Base-by-base conservation (phyloP, 1,140 invertebrate species). In the Pseudomyrmex cubaensis region DNA sequence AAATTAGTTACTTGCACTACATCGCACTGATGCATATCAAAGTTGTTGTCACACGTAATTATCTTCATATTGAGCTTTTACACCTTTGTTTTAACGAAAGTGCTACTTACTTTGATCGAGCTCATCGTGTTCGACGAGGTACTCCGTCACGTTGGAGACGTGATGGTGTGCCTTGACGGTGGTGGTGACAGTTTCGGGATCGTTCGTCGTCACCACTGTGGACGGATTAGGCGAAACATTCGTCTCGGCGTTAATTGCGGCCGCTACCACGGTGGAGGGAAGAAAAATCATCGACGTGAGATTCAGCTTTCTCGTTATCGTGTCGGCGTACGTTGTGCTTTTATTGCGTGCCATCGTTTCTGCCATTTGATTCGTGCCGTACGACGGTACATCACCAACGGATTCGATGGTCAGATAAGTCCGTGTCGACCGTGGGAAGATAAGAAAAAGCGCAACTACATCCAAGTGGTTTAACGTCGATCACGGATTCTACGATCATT, bases 71-170 rank as follows among this genome's bases (percentile, higher is more conserved):
- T 25, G 48, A n/a, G 25, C 22, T 13, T 54, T 66, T 54, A 46
- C 15, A 59, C 2, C 17, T 17, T 15, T 54, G 12, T 35, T 17
- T 12, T 59, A 78, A 20, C 35, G 17, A 70, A 7, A 70, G 72
- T 57, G 73, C 74, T 90, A 94, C 93, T 94, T 85, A 94, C 93
- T 92, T 87, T 94, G 93, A 87, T 94, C 93, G 75, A 94, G 90
- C 73, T 93, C 93, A 73, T 94, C 93, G 80, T 92, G 92, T 61
- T 94, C 93, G 44, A 85, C 87, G 63, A 93, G 88, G 83, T 92
- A 91, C 44, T 91, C 89, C 46, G 93, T 93, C 76, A 90, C 88
- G 83, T 94, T 94, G 90, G 93, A 90, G 86, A 91, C 85, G 85
- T 93, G 93, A 87, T 92, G 91, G 85, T 89, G 84, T 52, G 92